Base-by-base conservation (phyloP, 2,888 invertebrate species). In the Odontothrips loti region DNA sequence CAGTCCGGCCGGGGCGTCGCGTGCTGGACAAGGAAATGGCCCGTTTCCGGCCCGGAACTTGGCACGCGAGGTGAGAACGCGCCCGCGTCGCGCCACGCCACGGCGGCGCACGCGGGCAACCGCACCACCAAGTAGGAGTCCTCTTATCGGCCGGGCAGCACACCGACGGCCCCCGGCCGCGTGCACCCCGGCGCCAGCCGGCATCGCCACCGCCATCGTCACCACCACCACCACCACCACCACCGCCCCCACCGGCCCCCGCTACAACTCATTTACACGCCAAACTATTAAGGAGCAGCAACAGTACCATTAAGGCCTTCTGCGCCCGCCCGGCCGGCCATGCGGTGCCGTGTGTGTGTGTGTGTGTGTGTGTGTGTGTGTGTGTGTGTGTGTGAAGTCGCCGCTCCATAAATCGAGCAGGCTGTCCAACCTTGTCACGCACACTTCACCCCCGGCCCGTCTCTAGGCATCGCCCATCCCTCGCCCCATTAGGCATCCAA, bases 51-150 rank as follows among this genome's bases (percentile, higher is more conserved):
- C 12, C 68, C 68, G 68, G 68, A 75, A 75, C 68, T 75, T 23
- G 68, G 68, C 68, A 75, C 68, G 68, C 68, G 68, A 75, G 68
- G 68, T 75, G 68, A 75, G 68, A 75, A 75, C 23, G 68, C 58
- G 51, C n/a, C n/a, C n/a, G n/a, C n/a, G n/a, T 11, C 9, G 48
- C 6, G 51, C 17, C 15, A 17, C 51, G 51, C 51, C 51, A 17
- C 51, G 3, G 51, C 68, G 68, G 27, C 34, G 34, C 34, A 43
- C 34, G 34, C 34, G 34, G 34, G 6, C 34, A 43, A 43, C 34
- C 34, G 34, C 34, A 6, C 34, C 34, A 43, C 34, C 34, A 43
- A 43, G 34, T 43, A 43, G 34, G 34, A 2, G 34, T 43, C 34
- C 34, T 43, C 34, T 43, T 43, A 43, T 43, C 34, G 15, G 48